phyloP scores from a whole-genome alignment of 1,140 invertebrate species.

The Apocrypta bakeri region DNA sequence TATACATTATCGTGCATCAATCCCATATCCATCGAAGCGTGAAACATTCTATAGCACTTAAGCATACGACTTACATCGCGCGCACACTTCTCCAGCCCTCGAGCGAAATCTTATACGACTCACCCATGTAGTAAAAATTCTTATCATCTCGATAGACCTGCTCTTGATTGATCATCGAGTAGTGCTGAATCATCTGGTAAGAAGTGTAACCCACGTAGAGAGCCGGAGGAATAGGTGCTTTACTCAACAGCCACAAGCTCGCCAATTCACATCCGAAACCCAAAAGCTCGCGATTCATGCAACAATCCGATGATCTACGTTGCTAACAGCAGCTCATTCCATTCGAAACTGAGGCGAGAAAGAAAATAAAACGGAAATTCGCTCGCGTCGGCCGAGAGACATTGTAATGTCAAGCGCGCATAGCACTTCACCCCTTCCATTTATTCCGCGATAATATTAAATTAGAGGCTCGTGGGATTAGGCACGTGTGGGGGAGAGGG shows the following conservation, averaged over 20 bases:
- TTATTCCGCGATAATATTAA: slow-evolving; percentile 24
- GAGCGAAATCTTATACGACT: too few species aligned
- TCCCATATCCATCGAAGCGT: too few species aligned
- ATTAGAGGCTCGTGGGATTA: slow-evolving; percentile 23
- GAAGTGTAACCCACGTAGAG: neutral
- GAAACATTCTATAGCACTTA: too few species aligned
- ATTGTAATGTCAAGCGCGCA: slow-evolving; percentile 35
- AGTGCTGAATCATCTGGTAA: slow-evolving; percentile 28
- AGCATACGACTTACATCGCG: too few species aligned
- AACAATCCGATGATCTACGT: neutral
- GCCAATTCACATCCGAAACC: neutral
- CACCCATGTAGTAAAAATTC: neutral
- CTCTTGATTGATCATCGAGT: slow-evolving; percentile 10
- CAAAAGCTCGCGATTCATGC: neutral
- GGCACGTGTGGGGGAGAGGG: neutral
- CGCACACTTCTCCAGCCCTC: too few species aligned
- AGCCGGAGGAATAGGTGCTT: neutral
- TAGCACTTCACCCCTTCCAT: slow-evolving; percentile 1
- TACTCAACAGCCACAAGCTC: neutral
- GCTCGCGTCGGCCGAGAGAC: neutral
- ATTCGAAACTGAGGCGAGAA: neutral
- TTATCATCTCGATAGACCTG: neutral
- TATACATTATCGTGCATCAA: too few species aligned
- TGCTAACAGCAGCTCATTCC: neutral
- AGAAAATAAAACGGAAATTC: neutral